These are phyloP conservation scores for Lochmaea capreae DNA, from an alignment of 2,888 invertebrate genomes.

Conservation along the genomic window DNA sequence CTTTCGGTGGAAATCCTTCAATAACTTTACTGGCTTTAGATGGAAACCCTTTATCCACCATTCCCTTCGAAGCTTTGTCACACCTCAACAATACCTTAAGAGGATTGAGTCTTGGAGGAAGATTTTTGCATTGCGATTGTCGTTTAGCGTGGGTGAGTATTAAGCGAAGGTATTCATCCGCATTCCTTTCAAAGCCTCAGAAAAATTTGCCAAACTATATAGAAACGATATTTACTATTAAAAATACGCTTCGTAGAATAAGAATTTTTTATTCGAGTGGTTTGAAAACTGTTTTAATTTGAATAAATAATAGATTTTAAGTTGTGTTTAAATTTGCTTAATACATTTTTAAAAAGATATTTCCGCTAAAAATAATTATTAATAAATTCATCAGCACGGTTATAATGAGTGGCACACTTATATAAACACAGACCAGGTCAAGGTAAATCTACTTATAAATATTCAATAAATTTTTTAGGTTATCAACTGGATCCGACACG, in stretches of 20 bases:
- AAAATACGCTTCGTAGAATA: no score
- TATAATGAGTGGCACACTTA: neutral
- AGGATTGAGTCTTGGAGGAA: constrained; percentile 88
- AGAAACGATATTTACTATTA: no score
- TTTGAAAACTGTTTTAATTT: no score
- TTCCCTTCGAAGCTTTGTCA: constrained; percentile 81
- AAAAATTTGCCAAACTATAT: no score
- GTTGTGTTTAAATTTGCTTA: no score
- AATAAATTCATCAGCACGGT: neutral
- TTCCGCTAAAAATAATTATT: no score
- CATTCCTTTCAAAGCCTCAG: no score
- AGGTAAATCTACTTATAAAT: neutral
- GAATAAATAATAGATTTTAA: neutral
- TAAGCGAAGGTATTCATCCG: no score
- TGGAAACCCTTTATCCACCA: constrained; percentile 88
- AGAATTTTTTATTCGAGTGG: no score
- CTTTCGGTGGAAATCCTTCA: constrained; percentile 84
- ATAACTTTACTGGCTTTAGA: constrained; percentile 90
- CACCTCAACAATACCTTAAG: constrained; percentile 85
- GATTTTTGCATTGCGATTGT: constrained; percentile 91
- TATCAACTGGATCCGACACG: constrained; percentile 88
- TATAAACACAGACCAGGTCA: neutral
- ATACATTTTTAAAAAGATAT: no score
- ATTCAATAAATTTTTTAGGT: constrained; percentile 32
- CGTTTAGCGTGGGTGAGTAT: constrained; percentile 81